Conservation (phyloP, 1,140 invertebrate species). For the Zelostemma sp. region DNA sequence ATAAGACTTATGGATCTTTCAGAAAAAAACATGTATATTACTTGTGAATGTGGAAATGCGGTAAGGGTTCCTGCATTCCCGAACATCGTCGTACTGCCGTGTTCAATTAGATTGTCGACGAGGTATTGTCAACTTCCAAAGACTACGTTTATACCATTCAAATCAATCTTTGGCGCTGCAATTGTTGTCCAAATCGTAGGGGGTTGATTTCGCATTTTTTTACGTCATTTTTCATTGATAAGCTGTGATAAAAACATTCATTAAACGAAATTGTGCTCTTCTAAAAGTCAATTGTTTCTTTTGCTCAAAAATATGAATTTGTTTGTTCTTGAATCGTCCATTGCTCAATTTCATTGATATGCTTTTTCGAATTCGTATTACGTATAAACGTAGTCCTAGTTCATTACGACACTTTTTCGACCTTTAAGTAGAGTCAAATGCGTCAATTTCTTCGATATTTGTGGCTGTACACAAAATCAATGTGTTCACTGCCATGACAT, state of each 20-base stretch:
- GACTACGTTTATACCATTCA: constrained; percentile 4
- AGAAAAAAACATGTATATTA: constrained; percentile 62
- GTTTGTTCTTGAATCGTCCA: too few relatives aligned
- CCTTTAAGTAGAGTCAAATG: neutral
- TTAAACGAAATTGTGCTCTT: constrained; percentile 1
- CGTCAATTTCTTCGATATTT: neutral
- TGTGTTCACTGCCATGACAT: constrained; percentile 1
- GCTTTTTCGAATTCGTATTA: too few relatives aligned
- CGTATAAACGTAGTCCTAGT: neutral
- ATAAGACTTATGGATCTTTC: constrained; percentile 70
- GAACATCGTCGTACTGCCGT: constrained; percentile 57
- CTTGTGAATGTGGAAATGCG: constrained; percentile 60
- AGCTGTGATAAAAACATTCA: constrained; percentile 1
- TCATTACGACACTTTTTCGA: neutral
- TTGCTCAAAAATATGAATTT: too few relatives aligned
- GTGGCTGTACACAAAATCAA: neutral
- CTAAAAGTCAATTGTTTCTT: too few relatives aligned
- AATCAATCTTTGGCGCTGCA: too few relatives aligned
- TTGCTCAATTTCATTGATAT: too few relatives aligned
- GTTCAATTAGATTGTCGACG: constrained; percentile 53
- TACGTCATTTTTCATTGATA: neutral
- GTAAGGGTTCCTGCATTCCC: constrained; percentile 65
- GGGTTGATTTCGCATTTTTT: too few relatives aligned
- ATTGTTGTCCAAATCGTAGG: too few relatives aligned
- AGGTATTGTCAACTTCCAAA: constrained; percentile 22